A percentile compares a stretch with the other conserved stretches of the same genome.
Evolutionary conservation across 2,113 vertebrate genomes (phyloP).

Genomic region (Hyaena hyaena): DNA sequence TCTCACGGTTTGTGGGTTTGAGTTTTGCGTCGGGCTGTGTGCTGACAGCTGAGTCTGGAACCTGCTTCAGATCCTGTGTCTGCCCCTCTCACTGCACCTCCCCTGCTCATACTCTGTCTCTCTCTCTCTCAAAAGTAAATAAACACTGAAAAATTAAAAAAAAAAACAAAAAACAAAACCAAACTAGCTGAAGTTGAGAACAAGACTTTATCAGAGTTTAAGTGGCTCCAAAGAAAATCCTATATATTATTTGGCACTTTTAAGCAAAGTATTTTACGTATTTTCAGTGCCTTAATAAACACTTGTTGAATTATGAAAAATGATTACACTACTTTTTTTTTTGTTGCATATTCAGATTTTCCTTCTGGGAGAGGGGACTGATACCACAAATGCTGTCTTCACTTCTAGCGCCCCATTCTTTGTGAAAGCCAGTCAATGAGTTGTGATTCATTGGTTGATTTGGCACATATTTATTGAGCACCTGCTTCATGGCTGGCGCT

Average conservation of each 20-base stretch:
- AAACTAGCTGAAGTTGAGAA: background rate
- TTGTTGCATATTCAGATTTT: background rate
- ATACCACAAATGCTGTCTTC: background rate
- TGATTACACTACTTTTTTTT: background rate
- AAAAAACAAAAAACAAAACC: background rate
- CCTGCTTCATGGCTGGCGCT: background rate
- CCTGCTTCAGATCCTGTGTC: too few relatives aligned
- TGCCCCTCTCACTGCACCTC: too few relatives aligned
- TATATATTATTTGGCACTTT: background rate
- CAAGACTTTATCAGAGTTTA: background rate
- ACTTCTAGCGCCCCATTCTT: background rate
- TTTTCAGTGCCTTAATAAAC: background rate
- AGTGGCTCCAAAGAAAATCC: background rate
- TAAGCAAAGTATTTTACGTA: background rate
- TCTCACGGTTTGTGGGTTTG: too few relatives aligned
- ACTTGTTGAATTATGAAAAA: background rate
- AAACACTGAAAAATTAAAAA: too few relatives aligned
- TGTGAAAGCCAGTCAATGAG: background rate
- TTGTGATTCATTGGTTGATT: background rate
- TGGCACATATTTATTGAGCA: fast-evolving
- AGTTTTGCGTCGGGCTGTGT: too few relatives aligned
- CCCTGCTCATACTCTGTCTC: too few relatives aligned
- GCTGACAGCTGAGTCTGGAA: too few relatives aligned
- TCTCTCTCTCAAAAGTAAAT: too few relatives aligned
- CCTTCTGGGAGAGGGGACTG: background rate